These are phyloP conservation scores for Cygnus atratus DNA, from an alignment of 2,113 vertebrate species.

Conservation along the genomic window DNA sequence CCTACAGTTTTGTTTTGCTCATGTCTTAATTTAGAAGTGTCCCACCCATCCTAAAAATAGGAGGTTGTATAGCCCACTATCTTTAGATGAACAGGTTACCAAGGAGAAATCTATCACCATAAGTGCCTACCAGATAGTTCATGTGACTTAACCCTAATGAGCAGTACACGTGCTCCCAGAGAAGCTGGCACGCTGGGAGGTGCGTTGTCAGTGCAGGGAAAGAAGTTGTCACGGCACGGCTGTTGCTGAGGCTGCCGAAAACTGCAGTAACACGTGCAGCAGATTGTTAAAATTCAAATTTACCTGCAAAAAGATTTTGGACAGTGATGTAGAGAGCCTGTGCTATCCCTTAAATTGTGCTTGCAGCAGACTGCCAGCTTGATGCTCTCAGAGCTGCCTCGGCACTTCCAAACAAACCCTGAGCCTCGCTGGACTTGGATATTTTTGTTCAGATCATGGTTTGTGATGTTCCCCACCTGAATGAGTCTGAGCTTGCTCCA, in stretches of 20 bases:
- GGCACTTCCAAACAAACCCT: neutral
- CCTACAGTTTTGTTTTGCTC: slow-evolving; percentile 47
- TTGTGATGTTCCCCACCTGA: slow-evolving; percentile 8
- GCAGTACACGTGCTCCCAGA: neutral
- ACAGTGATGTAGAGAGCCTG: neutral
- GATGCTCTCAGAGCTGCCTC: neutral
- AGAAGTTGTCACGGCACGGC: neutral
- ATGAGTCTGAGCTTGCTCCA: neutral
- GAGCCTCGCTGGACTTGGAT: neutral
- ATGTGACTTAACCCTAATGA: neutral
- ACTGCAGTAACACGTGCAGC: accelerated
- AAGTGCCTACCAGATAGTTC: neutral
- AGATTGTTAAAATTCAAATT: neutral
- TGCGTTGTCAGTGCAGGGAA: neutral
- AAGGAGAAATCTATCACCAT: neutral
- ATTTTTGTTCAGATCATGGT: neutral
- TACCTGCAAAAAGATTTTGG: neutral
- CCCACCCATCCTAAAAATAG: slow-evolving; percentile 43
- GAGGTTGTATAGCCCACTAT: slow-evolving; percentile 22
- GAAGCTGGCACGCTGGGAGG: neutral
- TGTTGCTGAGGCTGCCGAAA: neutral
- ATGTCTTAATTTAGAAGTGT: slow-evolving; percentile 39
- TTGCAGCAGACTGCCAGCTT: neutral
- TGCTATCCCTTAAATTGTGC: neutral
- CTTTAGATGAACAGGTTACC: slow-evolving; percentile 40